Conservation (phyloP, 2,113 vertebrate species). For the Barbus barbus region DNA sequence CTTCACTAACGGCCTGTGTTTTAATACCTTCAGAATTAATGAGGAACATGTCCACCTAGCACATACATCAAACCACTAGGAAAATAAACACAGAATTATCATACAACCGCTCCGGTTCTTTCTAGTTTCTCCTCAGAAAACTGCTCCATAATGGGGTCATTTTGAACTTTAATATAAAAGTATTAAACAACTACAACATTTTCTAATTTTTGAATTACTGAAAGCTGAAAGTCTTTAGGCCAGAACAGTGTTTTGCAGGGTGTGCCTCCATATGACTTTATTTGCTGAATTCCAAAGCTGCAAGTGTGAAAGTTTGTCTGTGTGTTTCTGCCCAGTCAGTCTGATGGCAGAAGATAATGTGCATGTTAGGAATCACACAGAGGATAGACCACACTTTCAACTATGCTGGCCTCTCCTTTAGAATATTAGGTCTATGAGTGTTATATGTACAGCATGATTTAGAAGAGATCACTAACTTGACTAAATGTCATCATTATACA, state of each 20-base stretch:
- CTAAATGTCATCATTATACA: too few relatives aligned
- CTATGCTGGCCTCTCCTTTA: too few relatives aligned
- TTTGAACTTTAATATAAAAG: background rate
- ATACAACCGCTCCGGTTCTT: slow-evolving; percentile 34
- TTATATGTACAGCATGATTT: too few relatives aligned
- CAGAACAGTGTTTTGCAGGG: background rate
- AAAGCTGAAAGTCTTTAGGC: background rate
- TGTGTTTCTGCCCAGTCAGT: slow-evolving; percentile 26
- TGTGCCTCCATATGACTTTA: background rate
- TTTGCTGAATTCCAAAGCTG: background rate
- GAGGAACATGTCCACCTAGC: slow-evolving; percentile 39
- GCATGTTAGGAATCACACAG: slow-evolving; percentile 3
- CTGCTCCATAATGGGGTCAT: slow-evolving; percentile 25
- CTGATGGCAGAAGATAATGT: slow-evolving; percentile 34
- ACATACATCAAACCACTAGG: slow-evolving; percentile 50
- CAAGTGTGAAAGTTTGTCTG: slow-evolving; percentile 14
- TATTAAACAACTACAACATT: background rate
- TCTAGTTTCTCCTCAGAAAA: slow-evolving; percentile 46
- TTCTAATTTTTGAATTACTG: background rate
- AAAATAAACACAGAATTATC: slow-evolving; percentile 44
- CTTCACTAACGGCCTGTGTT: slow-evolving; percentile 45
- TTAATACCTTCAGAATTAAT: slow-evolving; percentile 37
- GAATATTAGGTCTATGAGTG: too few relatives aligned
- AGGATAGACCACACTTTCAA: background rate
- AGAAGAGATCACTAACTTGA: too few relatives aligned